Evolutionary conservation across 2,113 vertebrate genomes (phyloP).

Genomic region (Ia io): DNA sequence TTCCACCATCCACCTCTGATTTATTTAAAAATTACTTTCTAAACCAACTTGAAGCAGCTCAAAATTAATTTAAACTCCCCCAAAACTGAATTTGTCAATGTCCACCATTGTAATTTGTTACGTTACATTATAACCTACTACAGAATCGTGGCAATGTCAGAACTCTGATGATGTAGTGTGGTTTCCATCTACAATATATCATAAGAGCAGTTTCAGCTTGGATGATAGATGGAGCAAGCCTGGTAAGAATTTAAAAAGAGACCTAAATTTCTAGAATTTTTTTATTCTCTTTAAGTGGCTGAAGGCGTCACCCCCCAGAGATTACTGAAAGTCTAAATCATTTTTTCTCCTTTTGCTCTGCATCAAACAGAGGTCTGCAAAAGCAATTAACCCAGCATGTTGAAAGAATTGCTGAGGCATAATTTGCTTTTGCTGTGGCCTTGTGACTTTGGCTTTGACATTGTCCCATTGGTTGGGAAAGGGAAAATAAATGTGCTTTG

Average conservation of each 20-base stretch:
- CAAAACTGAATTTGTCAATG: constrained; percentile 82
- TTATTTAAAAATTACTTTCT: constrained; percentile 83
- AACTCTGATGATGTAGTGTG: constrained; percentile 80
- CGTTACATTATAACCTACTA: constrained; percentile 75
- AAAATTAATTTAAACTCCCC: constrained; percentile 84
- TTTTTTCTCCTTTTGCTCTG: constrained; percentile 46
- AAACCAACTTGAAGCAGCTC: constrained; percentile 80
- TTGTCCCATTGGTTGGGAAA: neutral
- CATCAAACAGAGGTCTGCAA: constrained; percentile 43
- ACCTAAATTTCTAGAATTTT: constrained; percentile 72
- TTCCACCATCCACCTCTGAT: constrained; percentile 67
- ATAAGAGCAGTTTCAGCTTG: constrained; percentile 73
- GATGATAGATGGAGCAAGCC: constrained; percentile 80
- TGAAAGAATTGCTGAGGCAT: constrained; percentile 32
- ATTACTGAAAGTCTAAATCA: constrained; percentile 67
- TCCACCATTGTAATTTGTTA: constrained; percentile 82
- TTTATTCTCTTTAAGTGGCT: constrained; percentile 65
- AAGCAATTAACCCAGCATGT: constrained; percentile 52
- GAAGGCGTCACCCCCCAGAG: constrained; percentile 67
- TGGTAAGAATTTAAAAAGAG: constrained; percentile 80
- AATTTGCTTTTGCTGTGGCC: constrained; percentile 27
- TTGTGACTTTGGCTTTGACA: constrained; percentile 33
- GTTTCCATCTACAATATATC: constrained; percentile 80
- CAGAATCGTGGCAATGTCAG: constrained; percentile 79
- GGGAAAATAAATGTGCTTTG: constrained; percentile 45